Conservation (phyloP, 2,888 invertebrate species). For the Synergus gifuensis region DNA sequence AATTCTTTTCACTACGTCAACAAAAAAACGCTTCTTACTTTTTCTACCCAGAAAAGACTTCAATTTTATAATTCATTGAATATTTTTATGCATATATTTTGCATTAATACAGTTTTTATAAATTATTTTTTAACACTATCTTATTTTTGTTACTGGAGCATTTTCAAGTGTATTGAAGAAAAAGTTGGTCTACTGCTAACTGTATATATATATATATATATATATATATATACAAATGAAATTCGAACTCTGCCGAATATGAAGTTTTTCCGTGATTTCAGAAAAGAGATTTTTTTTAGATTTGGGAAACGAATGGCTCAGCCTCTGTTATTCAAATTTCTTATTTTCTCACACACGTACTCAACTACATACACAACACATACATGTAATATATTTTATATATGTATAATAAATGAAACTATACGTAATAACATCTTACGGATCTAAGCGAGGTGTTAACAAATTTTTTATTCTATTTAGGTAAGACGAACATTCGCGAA, state of each 20-base stretch:
- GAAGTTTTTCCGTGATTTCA: background rate
- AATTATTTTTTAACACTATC: background rate
- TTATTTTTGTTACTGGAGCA: background rate
- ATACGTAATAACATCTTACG: background rate
- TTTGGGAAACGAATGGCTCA: no score
- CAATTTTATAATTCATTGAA: background rate
- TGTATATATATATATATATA: background rate
- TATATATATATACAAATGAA: background rate
- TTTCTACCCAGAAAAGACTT: background rate
- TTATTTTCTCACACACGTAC: constrained; percentile 24
- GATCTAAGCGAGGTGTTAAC: background rate
- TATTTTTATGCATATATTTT: background rate
- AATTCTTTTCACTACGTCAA: background rate
- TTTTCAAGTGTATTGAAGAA: background rate
- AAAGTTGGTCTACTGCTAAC: background rate
- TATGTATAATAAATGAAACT: constrained; percentile 3
- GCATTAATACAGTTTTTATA: background rate
- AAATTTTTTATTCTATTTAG: background rate
- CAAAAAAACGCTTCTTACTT: background rate
- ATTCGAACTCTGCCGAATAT: constrained; percentile 1
- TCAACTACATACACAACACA: constrained; percentile 21
- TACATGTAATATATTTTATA: background rate
- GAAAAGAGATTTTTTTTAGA: background rate
- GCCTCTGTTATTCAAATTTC: constrained; percentile 41
- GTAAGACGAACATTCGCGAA: background rate